These are phyloP conservation scores for Ryuthela nishihirai DNA, from an alignment of 2,888 invertebrate species.

Conservation along the genomic window DNA sequence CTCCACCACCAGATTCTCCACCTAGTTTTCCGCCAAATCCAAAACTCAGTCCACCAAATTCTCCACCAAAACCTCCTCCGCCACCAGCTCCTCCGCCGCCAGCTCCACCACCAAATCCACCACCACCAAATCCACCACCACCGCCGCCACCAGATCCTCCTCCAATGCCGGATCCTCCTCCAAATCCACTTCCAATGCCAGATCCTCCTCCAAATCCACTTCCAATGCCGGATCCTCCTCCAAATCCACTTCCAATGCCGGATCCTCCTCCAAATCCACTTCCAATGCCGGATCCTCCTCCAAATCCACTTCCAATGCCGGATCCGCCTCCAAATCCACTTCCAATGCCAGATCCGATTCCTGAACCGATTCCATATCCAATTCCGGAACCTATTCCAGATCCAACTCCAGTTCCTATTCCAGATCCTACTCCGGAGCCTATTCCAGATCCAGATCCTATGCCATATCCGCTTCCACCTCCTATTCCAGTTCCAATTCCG, in stretches of 20 bases:
- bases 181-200: slow-evolving; percentile 14
- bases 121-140: slow-evolving; percentile 15
- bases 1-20: slow-evolving; percentile 6
- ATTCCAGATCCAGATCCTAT: slow-evolving; percentile 7
- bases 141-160: slow-evolving; percentile 9
- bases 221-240: slow-evolving; percentile 10
- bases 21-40: slow-evolving; percentile 1
- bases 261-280: slow-evolving; percentile 3
- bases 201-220: slow-evolving; percentile 8
- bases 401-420: slow-evolving; percentile 13
- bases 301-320: slow-evolving; percentile 9
- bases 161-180: slow-evolving; percentile 10
- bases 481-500: slow-evolving; percentile 5
- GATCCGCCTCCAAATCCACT: slow-evolving; percentile 3
- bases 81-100: too few species aligned
- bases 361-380: slow-evolving; percentile 14
- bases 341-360: slow-evolving; percentile 14
- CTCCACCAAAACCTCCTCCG: slow-evolving; percentile 7
- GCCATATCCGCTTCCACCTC: slow-evolving; percentile 3
- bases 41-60: not conserved
- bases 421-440: slow-evolving; percentile 13
- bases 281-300: slow-evolving; percentile 9
- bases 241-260: slow-evolving; percentile 13
- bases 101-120: slow-evolving; percentile 2
- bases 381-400: slow-evolving; percentile 11